These are phyloP conservation scores for Drosophila neotestacea DNA, from an alignment of 2,888 invertebrate genomes.

Conservation along the genomic window DNA sequence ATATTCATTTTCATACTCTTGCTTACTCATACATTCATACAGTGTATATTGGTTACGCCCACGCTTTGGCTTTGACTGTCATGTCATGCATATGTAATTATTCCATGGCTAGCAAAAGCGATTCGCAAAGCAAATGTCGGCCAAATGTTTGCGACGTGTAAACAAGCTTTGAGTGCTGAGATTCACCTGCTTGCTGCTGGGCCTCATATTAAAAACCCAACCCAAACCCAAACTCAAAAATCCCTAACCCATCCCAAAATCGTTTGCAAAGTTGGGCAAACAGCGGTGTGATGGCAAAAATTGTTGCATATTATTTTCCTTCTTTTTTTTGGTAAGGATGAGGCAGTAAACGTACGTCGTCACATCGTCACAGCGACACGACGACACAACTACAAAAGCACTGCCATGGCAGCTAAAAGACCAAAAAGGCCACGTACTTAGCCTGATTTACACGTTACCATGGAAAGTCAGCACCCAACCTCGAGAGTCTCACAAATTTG, in stretches of 20 bases:
- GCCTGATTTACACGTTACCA: conserved; percentile 79
- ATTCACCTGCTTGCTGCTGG: conserved; percentile 44
- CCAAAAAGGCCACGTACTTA: conserved; percentile 78
- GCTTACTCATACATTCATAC: conserved; percentile 8
- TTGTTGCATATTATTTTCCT: conserved; percentile 67
- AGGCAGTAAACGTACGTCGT: conserved; percentile 9
- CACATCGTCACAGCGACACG: conserved; percentile 16
- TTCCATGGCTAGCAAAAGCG: conserved; percentile 64
- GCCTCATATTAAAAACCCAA: conserved; percentile 47
- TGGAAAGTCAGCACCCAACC: conserved; percentile 52
- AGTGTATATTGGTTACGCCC: conserved; percentile 66
- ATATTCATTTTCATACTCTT: conserved; percentile 9
- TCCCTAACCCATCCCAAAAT: conserved; percentile 12
- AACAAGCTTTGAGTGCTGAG: conserved; percentile 72
- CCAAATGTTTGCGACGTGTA: conserved; percentile 73
- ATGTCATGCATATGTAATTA: conserved; percentile 79
- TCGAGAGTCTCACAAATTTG: conserved; percentile 63
- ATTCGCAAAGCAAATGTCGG: conserved; percentile 63
- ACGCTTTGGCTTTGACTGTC: conserved; percentile 60
- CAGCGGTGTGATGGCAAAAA: conserved; percentile 64
- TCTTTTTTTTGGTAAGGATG: conserved; percentile 2
- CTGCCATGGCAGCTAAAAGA: conserved; percentile 69
- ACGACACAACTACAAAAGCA: conserved; percentile 31
- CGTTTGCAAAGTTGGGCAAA: conserved; percentile 54
- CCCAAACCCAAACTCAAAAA: conserved; percentile 8